Percentiles rank a stretch among this genome's conserved stretches.
Evolutionary conservation across 1,140 invertebrate species (phyloP).

Genomic region (Heliconius hermathena): DNA sequence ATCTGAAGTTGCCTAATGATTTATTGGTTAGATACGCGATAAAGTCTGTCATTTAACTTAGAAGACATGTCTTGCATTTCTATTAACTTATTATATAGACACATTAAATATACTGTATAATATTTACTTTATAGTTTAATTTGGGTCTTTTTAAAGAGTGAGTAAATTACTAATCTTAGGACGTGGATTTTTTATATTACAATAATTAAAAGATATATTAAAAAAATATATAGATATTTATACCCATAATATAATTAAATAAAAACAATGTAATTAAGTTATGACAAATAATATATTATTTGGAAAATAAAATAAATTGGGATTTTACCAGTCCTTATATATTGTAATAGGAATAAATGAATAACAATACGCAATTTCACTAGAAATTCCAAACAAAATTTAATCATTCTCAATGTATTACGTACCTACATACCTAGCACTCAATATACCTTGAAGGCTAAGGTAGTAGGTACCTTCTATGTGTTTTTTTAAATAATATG

Average conservation of each 20-base stretch:
- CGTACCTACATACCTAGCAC: too few species aligned
- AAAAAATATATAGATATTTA: too few species aligned
- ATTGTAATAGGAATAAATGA: background rate
- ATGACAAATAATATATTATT: background rate
- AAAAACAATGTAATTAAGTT: too few species aligned
- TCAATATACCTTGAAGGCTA: too few species aligned
- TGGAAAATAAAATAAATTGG: background rate
- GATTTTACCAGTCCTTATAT: background rate
- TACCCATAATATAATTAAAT: too few species aligned
- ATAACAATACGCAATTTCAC: background rate
- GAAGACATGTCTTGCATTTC: background rate
- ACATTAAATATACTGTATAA: background rate
- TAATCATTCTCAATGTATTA: background rate
- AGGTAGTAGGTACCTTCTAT: background rate
- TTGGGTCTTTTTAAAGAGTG: too few species aligned
- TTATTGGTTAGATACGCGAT: conserved; percentile 30
- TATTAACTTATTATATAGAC: background rate
- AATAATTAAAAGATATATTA: too few species aligned
- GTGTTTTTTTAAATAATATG: background rate
- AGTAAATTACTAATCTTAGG: too few species aligned
- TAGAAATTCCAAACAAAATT: background rate
- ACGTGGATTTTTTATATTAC: too few species aligned
- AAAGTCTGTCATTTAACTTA: conserved; percentile 28
- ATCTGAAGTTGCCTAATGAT: conserved; percentile 32
- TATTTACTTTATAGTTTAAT: background rate